A percentile compares a stretch with the other conserved stretches of the same genome.
Evolutionary conservation across 2,113 vertebrate genomes (phyloP).

Genomic region (Ceyx cyanopectus): DNA sequence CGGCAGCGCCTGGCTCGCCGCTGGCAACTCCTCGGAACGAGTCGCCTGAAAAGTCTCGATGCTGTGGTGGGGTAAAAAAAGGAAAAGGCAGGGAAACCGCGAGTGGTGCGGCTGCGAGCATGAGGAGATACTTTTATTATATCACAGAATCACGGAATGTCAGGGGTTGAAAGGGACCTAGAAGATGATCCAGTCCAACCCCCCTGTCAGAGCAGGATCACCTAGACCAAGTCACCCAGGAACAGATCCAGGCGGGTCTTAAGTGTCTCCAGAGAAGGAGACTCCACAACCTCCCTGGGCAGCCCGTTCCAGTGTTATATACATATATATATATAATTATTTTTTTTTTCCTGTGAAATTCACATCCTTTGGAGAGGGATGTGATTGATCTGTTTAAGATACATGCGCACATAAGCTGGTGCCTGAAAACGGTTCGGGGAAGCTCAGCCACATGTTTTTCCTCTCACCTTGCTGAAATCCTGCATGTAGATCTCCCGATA

Average conservation of each 20-base stretch:
- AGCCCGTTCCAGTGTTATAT: too few species aligned
- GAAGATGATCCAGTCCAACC: too few species aligned
- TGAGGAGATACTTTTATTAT: not conserved
- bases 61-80: not conserved
- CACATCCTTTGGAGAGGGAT: rapidly evolving
- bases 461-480: not conserved
- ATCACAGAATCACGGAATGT: too few species aligned
- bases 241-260: too few species aligned
- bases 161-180: too few species aligned
- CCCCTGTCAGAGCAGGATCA: too few species aligned
- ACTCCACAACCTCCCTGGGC: too few species aligned
- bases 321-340: too few species aligned
- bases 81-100: not conserved
- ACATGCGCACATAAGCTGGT: not conserved
- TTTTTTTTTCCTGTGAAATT: not conserved
- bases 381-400: not conserved
- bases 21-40: not conserved
- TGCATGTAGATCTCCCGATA: rapidly evolving
- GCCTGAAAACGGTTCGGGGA: not conserved
- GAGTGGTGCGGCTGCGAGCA: not conserved
- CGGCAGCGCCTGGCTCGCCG: not conserved
- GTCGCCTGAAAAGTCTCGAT: not conserved
- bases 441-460: not conserved
- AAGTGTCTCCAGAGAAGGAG: too few species aligned
- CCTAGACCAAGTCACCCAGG: too few species aligned